phyloP scores from a whole-genome alignment of 2,113 vertebrate species.

The Tetrax tetrax region DNA sequence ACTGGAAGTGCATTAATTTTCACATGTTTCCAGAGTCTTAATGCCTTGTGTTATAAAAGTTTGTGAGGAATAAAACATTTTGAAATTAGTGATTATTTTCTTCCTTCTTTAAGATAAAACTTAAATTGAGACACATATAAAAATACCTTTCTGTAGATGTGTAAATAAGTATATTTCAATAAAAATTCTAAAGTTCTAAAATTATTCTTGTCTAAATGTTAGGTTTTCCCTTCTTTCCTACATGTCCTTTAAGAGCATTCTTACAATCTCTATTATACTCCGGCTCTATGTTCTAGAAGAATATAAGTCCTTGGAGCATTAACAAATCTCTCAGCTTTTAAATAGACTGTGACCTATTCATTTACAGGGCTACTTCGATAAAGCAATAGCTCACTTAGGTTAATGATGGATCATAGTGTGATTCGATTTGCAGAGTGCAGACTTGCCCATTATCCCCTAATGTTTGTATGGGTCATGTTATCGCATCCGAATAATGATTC shows the following conservation, averaged over 20 bases:
- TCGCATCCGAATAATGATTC: conserved; percentile 62
- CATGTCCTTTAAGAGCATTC: neutral
- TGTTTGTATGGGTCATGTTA: conserved; percentile 62
- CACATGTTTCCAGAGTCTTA: conserved; percentile 8
- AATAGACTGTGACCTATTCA: conserved; percentile 74
- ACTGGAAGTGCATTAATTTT: conserved; percentile 56
- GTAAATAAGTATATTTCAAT: neutral
- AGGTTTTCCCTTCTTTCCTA: neutral
- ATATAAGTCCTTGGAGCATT: conserved; percentile 66
- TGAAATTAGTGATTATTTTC: neutral
- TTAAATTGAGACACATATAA: neutral
- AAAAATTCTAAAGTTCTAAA: neutral
- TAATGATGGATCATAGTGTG: conserved; percentile 75
- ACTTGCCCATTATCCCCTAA: conserved; percentile 63
- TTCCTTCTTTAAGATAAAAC: neutral
- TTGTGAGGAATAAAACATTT: neutral
- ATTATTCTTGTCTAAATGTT: neutral
- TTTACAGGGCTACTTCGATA: conserved; percentile 69
- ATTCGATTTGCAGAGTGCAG: conserved; percentile 66
- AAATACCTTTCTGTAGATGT: neutral
- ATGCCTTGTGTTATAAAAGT: conserved; percentile 8
- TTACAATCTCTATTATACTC: neutral
- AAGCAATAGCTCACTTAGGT: conserved; percentile 68
- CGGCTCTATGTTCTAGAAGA: conserved; percentile 37
- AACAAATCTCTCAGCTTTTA: conserved; percentile 74